phyloP scores from a whole-genome alignment of 1,140 invertebrate genomes.

The Tenebrio molitor region DNA sequence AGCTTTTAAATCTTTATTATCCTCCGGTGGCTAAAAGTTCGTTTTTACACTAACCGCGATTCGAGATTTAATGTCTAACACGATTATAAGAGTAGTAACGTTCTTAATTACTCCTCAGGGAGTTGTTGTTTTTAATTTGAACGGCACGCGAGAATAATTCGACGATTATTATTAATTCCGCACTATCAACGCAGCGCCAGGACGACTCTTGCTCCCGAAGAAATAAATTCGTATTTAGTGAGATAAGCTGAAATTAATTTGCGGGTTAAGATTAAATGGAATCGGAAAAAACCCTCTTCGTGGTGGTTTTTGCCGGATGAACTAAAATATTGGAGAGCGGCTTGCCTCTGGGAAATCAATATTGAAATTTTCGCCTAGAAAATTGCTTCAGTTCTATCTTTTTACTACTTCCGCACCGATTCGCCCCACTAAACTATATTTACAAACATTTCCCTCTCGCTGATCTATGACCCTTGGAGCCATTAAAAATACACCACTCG shows the following conservation, averaged over 20 bases:
- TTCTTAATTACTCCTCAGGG: not conserved
- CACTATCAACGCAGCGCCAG: too few species aligned
- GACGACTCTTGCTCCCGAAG: not conserved
- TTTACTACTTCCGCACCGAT: not conserved
- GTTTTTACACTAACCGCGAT: conserved; percentile 13
- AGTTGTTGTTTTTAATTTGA: too few species aligned
- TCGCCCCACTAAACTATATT: too few species aligned
- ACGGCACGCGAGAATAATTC: too few species aligned
- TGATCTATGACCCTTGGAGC: too few species aligned
- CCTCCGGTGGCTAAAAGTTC: conserved; percentile 17
- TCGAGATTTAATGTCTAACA: not conserved
- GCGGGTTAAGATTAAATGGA: conserved; percentile 34
- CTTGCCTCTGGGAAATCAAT: conserved; percentile 30
- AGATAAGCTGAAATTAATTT: conserved; percentile 36
- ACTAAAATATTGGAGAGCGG: conserved; percentile 21
- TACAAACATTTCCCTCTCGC: too few species aligned
- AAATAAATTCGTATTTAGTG: conserved; percentile 29
- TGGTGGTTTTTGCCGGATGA: conserved; percentile 6
- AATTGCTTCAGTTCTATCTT: not conserved
- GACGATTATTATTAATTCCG: conserved; percentile 3
- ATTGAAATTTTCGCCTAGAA: conserved; percentile 20
- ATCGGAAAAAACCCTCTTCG: conserved; percentile 10
- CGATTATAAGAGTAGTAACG: not conserved
- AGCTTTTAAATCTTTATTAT: conserved; percentile 40
- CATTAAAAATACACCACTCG: too few species aligned